Evolutionary conservation across 2,888 invertebrate genomes (phyloP).

Genomic region (Tortrix viridana): DNA sequence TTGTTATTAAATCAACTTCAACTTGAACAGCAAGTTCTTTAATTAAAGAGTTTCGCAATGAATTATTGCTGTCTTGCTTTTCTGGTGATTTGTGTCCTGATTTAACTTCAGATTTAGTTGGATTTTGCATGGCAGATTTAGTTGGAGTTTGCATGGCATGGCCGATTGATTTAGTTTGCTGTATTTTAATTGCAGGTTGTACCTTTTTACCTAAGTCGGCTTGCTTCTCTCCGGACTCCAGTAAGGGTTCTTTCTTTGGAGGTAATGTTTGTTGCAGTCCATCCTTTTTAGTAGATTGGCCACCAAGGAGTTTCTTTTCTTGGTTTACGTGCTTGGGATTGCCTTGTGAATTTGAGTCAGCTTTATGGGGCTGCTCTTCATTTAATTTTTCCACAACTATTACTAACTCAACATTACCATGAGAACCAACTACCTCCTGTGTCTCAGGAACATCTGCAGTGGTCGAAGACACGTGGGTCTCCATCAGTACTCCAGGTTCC

Average conservation of each 20-base stretch:
- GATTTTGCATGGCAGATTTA: too few species aligned
- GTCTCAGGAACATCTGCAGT: slow-evolving; percentile 65
- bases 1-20: slow-evolving; percentile 28
- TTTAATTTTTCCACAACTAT: slow-evolving; percentile 67
- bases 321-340: slow-evolving; percentile 29
- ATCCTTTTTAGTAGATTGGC: slow-evolving; percentile 17
- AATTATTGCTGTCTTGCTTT: slow-evolving; percentile 31
- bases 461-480: slow-evolving; percentile 74
- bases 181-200: slow-evolving; percentile 35
- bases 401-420: slow-evolving; percentile 66
- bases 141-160: slow-evolving; percentile 49
- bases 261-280: slow-evolving; percentile 38
- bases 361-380: slow-evolving; percentile 51
- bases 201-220: slow-evolving; percentile 34
- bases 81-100: slow-evolving; percentile 33
- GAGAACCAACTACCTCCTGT: slow-evolving; percentile 60
- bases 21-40: slow-evolving; percentile 38
- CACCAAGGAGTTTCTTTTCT: slow-evolving; percentile 2
- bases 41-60: slow-evolving; percentile 17
- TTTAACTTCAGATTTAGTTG: slow-evolving; percentile 44
- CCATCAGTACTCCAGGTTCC: slow-evolving; percentile 68
- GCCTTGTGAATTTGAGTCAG: slow-evolving; percentile 42
- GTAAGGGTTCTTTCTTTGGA: slow-evolving; percentile 41
- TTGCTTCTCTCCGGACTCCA: slow-evolving; percentile 26
- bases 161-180: slow-evolving; percentile 44